Evolutionary conservation across 2,888 invertebrate species (phyloP), one percentile per base, ranked within the genome.

Genomic region (Hyposoter didymator): DNA sequence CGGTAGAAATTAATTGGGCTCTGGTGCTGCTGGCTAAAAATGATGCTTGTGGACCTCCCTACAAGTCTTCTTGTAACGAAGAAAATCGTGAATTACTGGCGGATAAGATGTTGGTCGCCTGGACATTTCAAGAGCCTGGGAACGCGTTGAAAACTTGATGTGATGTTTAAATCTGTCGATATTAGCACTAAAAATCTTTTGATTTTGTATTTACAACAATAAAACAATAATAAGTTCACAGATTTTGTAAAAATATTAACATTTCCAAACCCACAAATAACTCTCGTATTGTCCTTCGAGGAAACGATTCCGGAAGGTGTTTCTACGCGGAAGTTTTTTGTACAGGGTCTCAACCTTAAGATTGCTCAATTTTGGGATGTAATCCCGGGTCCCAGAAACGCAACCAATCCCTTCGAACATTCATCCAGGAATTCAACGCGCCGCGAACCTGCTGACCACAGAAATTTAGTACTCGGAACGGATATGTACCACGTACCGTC

Each of bases 1-100:
- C 88, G 87, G 72, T 89, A 86, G 86, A 88, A 91, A 91, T 92
- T 91, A 91, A 91, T 92, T 89, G 88, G 88, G 84, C 87, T 82
- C 90, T 90, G 88, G 85, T 70, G 78, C 82, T 81, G 73, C 87
- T 76, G 85, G 87, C 86, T 76, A 35, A 76, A 69, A 73, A 79
- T 66, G 32, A 62, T 70, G 45, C 12, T n/a, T 8, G 66, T 66
- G 49, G 69, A 78, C 69, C 28, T 79, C 19, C 72, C 59, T 75
- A 79, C 69, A 80, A 75, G 52, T 84, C 75, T 75, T 28, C 67
- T 72, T 72, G 35, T 70, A 80, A 79, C 22, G 64, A 70, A 69
- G 64, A 72, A 62, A 67, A 79, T 22, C 39, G 64, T 79, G 43
- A 64, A 79, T 72, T 35, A 79, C 78, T 79, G 35, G 64, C 28